phyloP scores from a whole-genome alignment of 2,888 invertebrate genomes.

The Parnassius smintheus region DNA sequence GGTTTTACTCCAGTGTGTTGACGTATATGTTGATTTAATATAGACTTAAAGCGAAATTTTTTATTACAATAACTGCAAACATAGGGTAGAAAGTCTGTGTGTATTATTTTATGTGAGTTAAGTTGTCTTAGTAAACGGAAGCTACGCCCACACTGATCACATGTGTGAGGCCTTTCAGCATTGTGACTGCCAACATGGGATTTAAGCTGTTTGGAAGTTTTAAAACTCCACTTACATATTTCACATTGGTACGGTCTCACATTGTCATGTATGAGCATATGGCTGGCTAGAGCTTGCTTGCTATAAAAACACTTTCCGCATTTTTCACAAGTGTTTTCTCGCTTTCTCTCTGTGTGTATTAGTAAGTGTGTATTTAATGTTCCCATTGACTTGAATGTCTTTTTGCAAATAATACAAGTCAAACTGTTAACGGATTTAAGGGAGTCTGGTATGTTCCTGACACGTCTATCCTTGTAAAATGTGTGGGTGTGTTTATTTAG shows the following conservation, averaged over 20 bases:
- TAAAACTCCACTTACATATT: constrained; percentile 58
- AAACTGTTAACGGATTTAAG: constrained; percentile 39
- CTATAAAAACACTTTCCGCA: constrained; percentile 58
- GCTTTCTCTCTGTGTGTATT: constrained; percentile 73
- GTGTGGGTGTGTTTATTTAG: constrained; percentile 44
- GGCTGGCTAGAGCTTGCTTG: constrained; percentile 48
- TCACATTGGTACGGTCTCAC: constrained; percentile 56
- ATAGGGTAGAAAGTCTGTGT: constrained; percentile 86
- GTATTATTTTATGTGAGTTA: constrained; percentile 84
- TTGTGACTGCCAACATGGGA: constrained; percentile 51
- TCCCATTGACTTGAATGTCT: constrained; percentile 48
- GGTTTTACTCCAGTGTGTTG: constrained; percentile 85
- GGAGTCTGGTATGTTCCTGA: constrained; percentile 35
- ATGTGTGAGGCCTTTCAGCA: constrained; percentile 48
- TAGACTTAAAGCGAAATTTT: constrained; percentile 85
- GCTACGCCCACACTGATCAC: constrained; percentile 51
- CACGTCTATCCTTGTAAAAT: constrained; percentile 44
- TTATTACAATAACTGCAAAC: constrained; percentile 86
- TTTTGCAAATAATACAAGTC: constrained; percentile 55
- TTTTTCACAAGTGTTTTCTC: constrained; percentile 58
- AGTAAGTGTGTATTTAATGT: constrained; percentile 75
- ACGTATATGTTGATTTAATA: constrained; percentile 84
- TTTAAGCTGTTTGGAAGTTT: constrained; percentile 29
- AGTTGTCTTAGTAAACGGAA: constrained; percentile 59
- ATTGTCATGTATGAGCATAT: constrained; percentile 55